Evolutionary conservation across 2,888 invertebrate species (phyloP), one percentile per base, ranked within the genome.

Genomic region (Nemoura dubitans): DNA sequence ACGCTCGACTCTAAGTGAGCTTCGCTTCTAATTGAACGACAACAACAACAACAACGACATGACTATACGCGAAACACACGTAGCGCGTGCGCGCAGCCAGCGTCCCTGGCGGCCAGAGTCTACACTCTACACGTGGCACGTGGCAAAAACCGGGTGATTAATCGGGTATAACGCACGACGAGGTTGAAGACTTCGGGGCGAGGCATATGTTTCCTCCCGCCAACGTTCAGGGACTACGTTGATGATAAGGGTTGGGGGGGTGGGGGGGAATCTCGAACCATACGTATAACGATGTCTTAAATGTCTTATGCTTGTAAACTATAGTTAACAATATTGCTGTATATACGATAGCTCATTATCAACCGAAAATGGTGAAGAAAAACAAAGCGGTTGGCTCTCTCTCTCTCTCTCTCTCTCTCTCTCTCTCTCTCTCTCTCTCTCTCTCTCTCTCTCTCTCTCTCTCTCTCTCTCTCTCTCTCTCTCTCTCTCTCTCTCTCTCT

Each of bases 201-300:
- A 26, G 83, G 30, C 76, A 76, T 43, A 28, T 25, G 59, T 59
- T 59, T 84, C 59, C 21, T 84, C n/a, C n/a, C n/a, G n/a, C n/a
- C n/a, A n/a, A n/a, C n/a, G n/a, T n/a, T n/a, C n/a, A n/a, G n/a
- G n/a, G n/a, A n/a, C n/a, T n/a, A n/a, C n/a, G n/a, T n/a, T n/a
- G n/a, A n/a, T n/a, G n/a, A n/a, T n/a, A n/a, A n/a, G n/a, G n/a
- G n/a, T n/a, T n/a, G n/a, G n/a, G n/a, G n/a, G n/a, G 76, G 59
- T 16, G 84, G 84, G 7, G n/a, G 28, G 84, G 27, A 16, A 25
- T 26, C 76, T 16, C 59, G 76, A 27, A 25, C 84, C 76, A 76
- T 84, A 76, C 84, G 43, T 84, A 84, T 82, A 86, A 27, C 86
- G 86, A n/a, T 59, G 43, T 81, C 82, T 86, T 86, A 86, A 86